Percentiles rank a stretch among this genome's conserved stretches.
These are phyloP conservation scores for Cyanocitta stelleri DNA, from an alignment of 2,113 vertebrate genomes.

Conservation along the genomic window DNA sequence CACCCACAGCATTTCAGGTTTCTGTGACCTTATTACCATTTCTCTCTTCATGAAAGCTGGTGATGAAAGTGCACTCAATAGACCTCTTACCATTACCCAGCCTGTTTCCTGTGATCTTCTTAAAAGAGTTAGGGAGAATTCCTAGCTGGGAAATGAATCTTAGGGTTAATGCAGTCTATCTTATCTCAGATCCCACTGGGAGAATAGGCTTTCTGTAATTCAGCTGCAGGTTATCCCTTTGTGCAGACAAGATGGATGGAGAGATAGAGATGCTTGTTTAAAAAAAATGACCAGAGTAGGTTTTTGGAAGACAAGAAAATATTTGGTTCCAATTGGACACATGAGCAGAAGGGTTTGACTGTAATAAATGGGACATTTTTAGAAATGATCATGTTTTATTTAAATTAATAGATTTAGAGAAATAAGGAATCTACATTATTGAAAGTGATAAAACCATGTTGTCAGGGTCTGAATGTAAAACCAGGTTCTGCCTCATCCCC, in stretches of 20 bases:
- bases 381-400: not conserved
- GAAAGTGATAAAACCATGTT: slow-evolving; percentile 17
- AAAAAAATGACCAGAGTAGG: not conserved
- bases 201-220: slow-evolving; percentile 68
- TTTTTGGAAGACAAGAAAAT: slow-evolving; percentile 16
- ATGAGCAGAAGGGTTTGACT: not conserved
- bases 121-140: slow-evolving; percentile 57
- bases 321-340: not conserved
- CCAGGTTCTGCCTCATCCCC: slow-evolving; percentile 27
- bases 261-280: not conserved
- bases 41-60: slow-evolving; percentile 47
- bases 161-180: slow-evolving; percentile 67
- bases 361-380: not conserved
- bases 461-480: slow-evolving; percentile 20
- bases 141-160: slow-evolving; percentile 68
- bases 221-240: slow-evolving; percentile 47
- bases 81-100: slow-evolving; percentile 56
- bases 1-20: slow-evolving; percentile 24
- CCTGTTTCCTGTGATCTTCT: slow-evolving; percentile 62
- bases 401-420: not conserved
- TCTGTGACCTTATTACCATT: slow-evolving; percentile 41
- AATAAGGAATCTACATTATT: not conserved
- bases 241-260: slow-evolving; percentile 52
- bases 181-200: slow-evolving; percentile 63
- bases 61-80: slow-evolving; percentile 62